These are phyloP conservation scores for Oncopodura yosiiana DNA, from an alignment of 1,140 invertebrate genomes.

Conservation along the genomic window DNA sequence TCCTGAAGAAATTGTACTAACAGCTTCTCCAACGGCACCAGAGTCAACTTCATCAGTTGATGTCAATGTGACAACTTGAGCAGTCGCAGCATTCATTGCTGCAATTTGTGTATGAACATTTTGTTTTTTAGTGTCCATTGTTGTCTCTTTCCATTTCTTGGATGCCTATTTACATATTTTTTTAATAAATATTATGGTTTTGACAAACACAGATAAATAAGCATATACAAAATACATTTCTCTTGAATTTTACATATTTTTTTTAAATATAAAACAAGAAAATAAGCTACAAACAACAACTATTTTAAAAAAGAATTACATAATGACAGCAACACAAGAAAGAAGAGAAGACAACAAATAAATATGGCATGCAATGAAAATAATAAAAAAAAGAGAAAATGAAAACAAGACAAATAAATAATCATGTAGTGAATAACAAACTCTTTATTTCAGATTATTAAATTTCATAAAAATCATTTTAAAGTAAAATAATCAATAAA, in stretches of 20 bases:
- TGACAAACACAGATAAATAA: too few relatives aligned
- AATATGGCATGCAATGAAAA: not conserved
- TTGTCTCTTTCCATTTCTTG: slow-evolving; percentile 84
- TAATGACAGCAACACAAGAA: slow-evolving; percentile 13
- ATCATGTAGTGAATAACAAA: not conserved
- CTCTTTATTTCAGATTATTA: not conserved
- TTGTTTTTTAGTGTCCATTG: slow-evolving; percentile 90
- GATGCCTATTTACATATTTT: slow-evolving; percentile 52
- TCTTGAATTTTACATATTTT: not conserved
- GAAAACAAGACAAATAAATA: not conserved
- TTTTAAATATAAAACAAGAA: not conserved
- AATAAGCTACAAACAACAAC: not conserved
- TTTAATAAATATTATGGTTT: too few relatives aligned
- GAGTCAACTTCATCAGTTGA: slow-evolving; percentile 80
- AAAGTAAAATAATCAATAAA: slow-evolving; percentile 2
- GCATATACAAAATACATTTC: too few relatives aligned
- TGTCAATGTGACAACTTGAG: slow-evolving; percentile 91
- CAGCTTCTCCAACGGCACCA: slow-evolving; percentile 89
- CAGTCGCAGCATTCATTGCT: slow-evolving; percentile 97
- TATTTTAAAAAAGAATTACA: too few relatives aligned
- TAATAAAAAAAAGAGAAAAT: not conserved
- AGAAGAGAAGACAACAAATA: slow-evolving; percentile 7
- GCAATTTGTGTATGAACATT: slow-evolving; percentile 92
- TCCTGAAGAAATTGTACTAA: slow-evolving; percentile 92
- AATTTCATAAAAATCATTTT: not conserved